Base-by-base conservation (phyloP, 2,113 vertebrate genomes). In the Hoplias malabaricus region DNA sequence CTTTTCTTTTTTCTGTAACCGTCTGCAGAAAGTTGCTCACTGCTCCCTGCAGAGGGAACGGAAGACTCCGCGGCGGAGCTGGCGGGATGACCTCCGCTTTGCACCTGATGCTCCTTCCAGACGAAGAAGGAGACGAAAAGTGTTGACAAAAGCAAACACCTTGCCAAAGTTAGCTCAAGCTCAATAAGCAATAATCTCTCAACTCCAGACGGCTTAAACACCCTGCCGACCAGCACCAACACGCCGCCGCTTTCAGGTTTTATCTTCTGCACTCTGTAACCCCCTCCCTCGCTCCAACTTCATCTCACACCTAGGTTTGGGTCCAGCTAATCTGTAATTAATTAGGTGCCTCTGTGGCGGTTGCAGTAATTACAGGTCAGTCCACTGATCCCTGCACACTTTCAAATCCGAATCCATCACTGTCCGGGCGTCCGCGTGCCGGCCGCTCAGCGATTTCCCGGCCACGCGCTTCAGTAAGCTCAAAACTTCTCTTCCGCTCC, bases 251-350 rank as follows among this genome's bases (percentile, higher is more conserved):
- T 80, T 82, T 63, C n/a, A 40, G 48, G 65, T 59, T 84, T 40
- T 68, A 81, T 85, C 69, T 67, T 48, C 70, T 4, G 16, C 43
- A 43, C 69, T 57, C 53, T 40, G 40, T 5, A 63, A 7, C 14
- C 57, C 31, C 34, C 14, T 23, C 46, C 68, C 50, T 27, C 29
- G 19, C 62, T 57, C 59, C 65, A 62, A 67, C 61, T 75, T 79
- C 21, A 79, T 66, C 48, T 65, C 42, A 11, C 14, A 65, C 56
- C 54, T 70, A 59, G n/a, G 63, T 70, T 73, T 56, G 42, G 42
- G 69, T 72, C 21, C 16, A 2, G 63, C 83, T 84, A 68, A 76
- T 83, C 80, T 77, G 78, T 85, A 83, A 87, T 86, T 84, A 83
- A 87, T 86, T 81, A 78, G 56, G 73, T 75, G 78, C 59, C 73